Conservation (phyloP, 2,113 vertebrate genomes). For the Steatornis caripensis region DNA sequence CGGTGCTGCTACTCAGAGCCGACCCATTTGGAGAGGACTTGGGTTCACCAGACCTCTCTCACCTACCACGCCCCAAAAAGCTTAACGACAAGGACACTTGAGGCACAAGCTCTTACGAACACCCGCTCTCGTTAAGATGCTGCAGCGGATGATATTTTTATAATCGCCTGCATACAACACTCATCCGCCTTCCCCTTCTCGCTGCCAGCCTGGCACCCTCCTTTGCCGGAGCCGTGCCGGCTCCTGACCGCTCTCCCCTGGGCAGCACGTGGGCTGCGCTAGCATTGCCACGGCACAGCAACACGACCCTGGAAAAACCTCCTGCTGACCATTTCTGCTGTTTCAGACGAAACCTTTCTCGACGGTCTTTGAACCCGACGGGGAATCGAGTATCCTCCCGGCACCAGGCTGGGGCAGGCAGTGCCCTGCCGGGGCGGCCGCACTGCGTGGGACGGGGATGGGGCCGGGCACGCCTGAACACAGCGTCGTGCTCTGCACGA, state of each 20-base stretch:
- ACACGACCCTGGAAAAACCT: background rate
- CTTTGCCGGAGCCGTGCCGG: rapidly evolving
- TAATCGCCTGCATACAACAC: background rate
- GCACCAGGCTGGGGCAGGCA: background rate
- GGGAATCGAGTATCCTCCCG: rapidly evolving
- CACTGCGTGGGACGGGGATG: rapidly evolving
- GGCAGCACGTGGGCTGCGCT: background rate
- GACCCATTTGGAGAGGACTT: rapidly evolving
- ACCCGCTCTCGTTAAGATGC: background rate
- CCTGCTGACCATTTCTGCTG: background rate
- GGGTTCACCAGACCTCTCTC: background rate
- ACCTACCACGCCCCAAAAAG: rapidly evolving
- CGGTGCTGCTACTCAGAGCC: background rate
- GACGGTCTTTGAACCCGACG: rapidly evolving
- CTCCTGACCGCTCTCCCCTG: background rate
- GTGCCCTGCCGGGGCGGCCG: rapidly evolving
- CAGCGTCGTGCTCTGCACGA: rapidly evolving
- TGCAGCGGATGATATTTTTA: background rate
- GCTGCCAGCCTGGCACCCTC: background rate
- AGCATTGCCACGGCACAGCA: rapidly evolving
- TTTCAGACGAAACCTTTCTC: background rate
- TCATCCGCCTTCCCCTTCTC: rapidly evolving
- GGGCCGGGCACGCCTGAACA: background rate
- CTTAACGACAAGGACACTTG: rapidly evolving
- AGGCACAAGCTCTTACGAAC: rapidly evolving